Conservation (phyloP, 2,113 vertebrate species). For the Hydrochoerus hydrochaeris region DNA sequence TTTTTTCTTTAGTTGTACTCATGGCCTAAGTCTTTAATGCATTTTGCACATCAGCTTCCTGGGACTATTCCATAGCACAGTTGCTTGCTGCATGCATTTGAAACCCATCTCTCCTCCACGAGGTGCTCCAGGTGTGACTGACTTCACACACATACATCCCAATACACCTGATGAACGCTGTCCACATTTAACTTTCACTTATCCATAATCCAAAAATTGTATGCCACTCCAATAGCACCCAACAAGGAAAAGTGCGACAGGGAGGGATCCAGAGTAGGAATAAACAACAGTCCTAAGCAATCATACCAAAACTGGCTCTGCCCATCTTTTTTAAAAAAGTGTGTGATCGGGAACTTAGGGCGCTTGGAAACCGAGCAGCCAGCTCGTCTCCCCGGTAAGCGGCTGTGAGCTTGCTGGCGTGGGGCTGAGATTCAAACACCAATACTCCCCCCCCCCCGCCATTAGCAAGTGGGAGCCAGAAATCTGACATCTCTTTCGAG, state of each 20-base stretch:
- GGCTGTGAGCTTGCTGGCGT: too few relatives aligned
- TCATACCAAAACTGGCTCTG: background rate
- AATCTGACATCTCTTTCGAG: too few relatives aligned
- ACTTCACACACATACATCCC: conserved; percentile 8
- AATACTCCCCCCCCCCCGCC: too few relatives aligned
- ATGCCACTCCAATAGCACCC: background rate
- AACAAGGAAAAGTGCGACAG: background rate
- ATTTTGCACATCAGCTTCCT: background rate
- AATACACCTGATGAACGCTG: background rate
- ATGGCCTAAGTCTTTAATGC: background rate
- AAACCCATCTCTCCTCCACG: background rate
- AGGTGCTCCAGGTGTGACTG: background rate
- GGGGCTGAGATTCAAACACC: too few relatives aligned
- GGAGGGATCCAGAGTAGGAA: background rate
- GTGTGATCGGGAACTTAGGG: too few relatives aligned
- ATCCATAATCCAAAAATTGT: background rate
- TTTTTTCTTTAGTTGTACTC: background rate
- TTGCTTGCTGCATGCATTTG: background rate
- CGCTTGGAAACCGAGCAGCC: too few relatives aligned
- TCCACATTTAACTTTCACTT: background rate
- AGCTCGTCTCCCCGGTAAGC: too few relatives aligned
- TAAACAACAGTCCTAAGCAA: background rate
- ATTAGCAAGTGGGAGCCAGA: too few relatives aligned
- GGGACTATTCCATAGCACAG: background rate
- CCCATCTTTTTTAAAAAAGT: background rate